Evolutionary conservation across 1,140 invertebrate genomes (phyloP), one percentile per base, ranked within the genome.

Genomic region (Piezodorus guildinii): DNA sequence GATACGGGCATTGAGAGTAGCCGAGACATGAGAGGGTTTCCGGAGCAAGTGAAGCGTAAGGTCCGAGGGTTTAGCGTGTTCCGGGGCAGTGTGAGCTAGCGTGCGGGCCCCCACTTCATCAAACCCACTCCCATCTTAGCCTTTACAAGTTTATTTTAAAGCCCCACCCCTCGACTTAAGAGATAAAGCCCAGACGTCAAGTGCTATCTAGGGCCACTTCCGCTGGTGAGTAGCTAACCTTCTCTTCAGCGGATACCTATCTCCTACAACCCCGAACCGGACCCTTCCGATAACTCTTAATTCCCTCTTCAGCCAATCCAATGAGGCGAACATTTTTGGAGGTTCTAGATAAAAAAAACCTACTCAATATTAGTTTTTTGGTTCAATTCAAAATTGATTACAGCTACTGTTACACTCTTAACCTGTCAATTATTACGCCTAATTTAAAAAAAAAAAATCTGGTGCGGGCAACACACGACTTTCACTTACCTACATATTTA

Each of bases 121-220:
- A 49, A 49, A 49, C 3, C 16, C 12, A 5, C 2, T 5, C 46
- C 46, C 46, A 49, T 49, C 46, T 49, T 49, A 49, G n/a, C 46
- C 5, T 49, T 49, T 49, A 49, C 46, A 49, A 49, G 46, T 49
- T 49, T 49, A 49, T 49, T 49, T 49, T 49, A 49, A 49, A 17
- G n/a, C 46, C 46, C 46, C 46, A 21, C 46, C 46, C 46, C 46
- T 21, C 21, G n/a, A 17, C 46, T 49, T 21, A 21, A 5, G n/a
- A 21, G 21, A 21, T 19, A 19, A 49, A 49, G 46, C 46, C 46
- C 46, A 17, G 46, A 17, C 46, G 46, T 49, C 46, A 49, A 49
- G 46, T 49, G 46, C 46, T 49, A 49, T 49, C 46, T 49, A 49
- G 21, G 12, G 10, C 46, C 46, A 17, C 21, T 21, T 19, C 46